phyloP scores from a whole-genome alignment of 2,113 vertebrate species.

The Willisornis vidua region DNA sequence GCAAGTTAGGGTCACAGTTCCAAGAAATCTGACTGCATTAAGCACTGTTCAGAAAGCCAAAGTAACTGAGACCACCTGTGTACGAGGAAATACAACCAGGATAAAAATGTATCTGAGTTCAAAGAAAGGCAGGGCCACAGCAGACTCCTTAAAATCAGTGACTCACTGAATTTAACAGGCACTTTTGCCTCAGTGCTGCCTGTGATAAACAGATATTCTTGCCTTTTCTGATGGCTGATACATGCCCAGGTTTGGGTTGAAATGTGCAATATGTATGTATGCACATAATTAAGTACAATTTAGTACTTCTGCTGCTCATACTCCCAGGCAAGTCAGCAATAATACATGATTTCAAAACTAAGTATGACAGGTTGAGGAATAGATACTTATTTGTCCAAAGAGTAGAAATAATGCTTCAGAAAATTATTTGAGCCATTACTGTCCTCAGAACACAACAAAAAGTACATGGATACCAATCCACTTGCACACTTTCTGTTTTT shows the following conservation, averaged over 20 bases:
- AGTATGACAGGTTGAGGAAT: neutral
- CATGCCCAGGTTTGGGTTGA: neutral
- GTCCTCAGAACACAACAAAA: neutral
- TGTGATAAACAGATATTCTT: neutral
- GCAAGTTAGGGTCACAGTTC: neutral
- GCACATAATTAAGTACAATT: conserved; percentile 42
- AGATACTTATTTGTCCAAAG: neutral
- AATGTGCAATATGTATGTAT: neutral
- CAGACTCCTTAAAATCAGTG: neutral
- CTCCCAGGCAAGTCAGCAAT: neutral
- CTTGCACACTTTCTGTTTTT: neutral
- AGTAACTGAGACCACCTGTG: neutral
- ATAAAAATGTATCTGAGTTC: neutral
- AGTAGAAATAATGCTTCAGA: neutral
- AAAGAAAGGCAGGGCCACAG: neutral
- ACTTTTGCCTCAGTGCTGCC: neutral
- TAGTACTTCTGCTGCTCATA: neutral
- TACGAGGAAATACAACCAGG: neutral
- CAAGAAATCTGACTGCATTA: neutral
- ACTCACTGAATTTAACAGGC: neutral
- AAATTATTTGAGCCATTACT: neutral
- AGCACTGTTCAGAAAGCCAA: neutral
- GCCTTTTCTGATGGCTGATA: neutral
- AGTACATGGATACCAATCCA: neutral
- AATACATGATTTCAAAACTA: neutral